Base-by-base conservation (phyloP, 2,113 vertebrate genomes). In the Syrmaticus mikado region DNA sequence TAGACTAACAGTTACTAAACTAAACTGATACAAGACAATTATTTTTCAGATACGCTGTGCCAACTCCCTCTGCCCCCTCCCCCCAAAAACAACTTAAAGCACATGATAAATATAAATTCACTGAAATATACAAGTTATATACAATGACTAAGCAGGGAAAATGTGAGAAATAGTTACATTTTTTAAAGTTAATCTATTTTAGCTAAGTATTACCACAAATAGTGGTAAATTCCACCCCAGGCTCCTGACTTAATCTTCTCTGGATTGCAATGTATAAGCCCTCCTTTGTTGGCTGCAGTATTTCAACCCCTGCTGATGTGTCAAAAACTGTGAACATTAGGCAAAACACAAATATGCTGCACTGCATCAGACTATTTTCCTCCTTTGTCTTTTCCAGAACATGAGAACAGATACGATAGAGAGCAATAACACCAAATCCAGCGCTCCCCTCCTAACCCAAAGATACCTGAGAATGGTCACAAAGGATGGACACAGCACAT, bases 401-500 rank as follows among this genome's bases (percentile, higher is more conserved):
- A 96, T 94, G 95, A 96, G 92, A 89, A 96, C 85, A 93, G 94
- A 97, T 64, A 84, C 19, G 18, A 92, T 18, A 90, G 98, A 98
- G 80, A 94, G 96, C 91, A 96, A 95, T 25, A 98, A 98, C 34
- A 98, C 97, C 85, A 99, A 98, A 95, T 96, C 97, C 66, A 98
- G 97, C 14, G 96, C 97, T 81, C 98, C 99, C 82, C 98, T 99
- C 50, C 97, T 99, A 85, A 96, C 97, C 32, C 97, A 98, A 86
- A 96, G 97, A 15, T 87, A 96, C 76, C 97, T 94, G 88, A 98
- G 99, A 65, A 97, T 99, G 88, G 98, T 99, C 84, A 99, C 98
- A 82, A 99, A 99, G 97, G 99, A 99, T 19, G 99, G 99, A 46
- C 99, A 98, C 83, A 99, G 98, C 96, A 98, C 97, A 0, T 80